Base-by-base conservation (phyloP, 1,140 invertebrate species). In the Metopolophium dirhodum region DNA sequence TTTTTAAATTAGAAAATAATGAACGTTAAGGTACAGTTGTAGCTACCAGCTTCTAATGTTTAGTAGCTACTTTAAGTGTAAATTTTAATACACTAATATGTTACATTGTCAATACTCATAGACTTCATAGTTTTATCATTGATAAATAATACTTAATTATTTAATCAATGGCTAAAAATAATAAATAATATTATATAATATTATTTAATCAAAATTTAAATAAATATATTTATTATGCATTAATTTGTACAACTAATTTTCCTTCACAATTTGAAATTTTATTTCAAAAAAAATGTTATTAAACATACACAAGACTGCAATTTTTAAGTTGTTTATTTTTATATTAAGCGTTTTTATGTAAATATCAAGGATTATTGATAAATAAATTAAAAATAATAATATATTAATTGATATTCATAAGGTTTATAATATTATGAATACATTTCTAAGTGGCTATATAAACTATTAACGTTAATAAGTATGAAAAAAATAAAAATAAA, bases 321-420 rank as follows among this genome's bases (percentile, higher is more conserved):
- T 26, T 91, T 91, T 45, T 37, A 92, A 26, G 26, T 49, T 82
- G 45, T 92, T 37, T 91, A 91, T 91, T 51, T 92, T 51, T 35
- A 82, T 51, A 77, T 77, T 82, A 77, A 91, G 49, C 47, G n/a
- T 47, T 47, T 77, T 91, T n/a, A 49, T 91, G 61, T 92, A 83
- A 92, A 51, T 47, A 92, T 92, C n/a, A 68, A 92, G 45, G 45
- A 92, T 91, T 68, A 77, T 91, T 51, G 20, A 91, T 83, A 92
- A 83, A 92, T 83, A 37, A 83, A 26, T 83, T 83, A 49, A 92
- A 91, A 92, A 92, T 82, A 91, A 92, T 83, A 92, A 83, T 26
- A 83, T 82, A 92, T 82, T 83, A 92, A 92, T 82, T 37, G n/a
- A 83, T 51, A 92, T 77, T 47, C 30, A 51, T 82, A 92, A 83